Conservation (phyloP, 2,888 invertebrate species). For the Drosophila putrida region DNA sequence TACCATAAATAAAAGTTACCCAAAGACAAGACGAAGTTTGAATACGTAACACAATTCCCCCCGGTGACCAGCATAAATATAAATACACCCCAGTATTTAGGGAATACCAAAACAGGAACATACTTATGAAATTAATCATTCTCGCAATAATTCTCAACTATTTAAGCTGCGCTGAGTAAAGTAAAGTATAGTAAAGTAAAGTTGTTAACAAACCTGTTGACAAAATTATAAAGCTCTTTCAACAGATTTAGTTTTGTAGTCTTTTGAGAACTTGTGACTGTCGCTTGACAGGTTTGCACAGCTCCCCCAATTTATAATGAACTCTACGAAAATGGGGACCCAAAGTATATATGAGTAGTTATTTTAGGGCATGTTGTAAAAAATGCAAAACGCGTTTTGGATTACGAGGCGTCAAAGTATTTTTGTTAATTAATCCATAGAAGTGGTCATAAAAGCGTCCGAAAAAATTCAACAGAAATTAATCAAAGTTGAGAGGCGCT, state of each 20-base stretch:
- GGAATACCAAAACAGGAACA: not conserved
- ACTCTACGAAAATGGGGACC: conserved; percentile 1
- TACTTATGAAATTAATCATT: conserved; percentile 5
- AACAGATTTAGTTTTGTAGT: not conserved
- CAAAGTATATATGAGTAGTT: conserved; percentile 8
- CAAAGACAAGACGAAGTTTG: conserved; percentile 7
- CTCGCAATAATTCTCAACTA: not conserved
- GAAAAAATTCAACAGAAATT: conserved; percentile 37
- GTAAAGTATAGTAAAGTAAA: not conserved
- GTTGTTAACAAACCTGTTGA: conserved; percentile 15
- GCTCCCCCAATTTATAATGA: conserved; percentile 7
- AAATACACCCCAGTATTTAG: conserved; percentile 2
- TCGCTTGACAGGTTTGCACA: conserved; percentile 43
- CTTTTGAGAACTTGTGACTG: conserved; percentile 19
- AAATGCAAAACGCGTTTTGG: conserved; percentile 52
- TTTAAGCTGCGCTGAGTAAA: not conserved
- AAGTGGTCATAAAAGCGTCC: conserved; percentile 47
- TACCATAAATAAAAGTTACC: conserved; percentile 13
- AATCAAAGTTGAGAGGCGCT: conserved; percentile 38
- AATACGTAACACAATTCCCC: conserved; percentile 1
- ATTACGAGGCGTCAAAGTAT: conserved; percentile 60
- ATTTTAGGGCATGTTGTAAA: conserved; percentile 20
- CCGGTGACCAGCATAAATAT: conserved; percentile 7
- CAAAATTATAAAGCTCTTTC: conserved; percentile 14
- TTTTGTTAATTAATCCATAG: conserved; percentile 58